A percentile compares a stretch with the other conserved stretches of the same genome.
phyloP scores from a whole-genome alignment of 2,113 vertebrate species.

The Falco punctatus region DNA sequence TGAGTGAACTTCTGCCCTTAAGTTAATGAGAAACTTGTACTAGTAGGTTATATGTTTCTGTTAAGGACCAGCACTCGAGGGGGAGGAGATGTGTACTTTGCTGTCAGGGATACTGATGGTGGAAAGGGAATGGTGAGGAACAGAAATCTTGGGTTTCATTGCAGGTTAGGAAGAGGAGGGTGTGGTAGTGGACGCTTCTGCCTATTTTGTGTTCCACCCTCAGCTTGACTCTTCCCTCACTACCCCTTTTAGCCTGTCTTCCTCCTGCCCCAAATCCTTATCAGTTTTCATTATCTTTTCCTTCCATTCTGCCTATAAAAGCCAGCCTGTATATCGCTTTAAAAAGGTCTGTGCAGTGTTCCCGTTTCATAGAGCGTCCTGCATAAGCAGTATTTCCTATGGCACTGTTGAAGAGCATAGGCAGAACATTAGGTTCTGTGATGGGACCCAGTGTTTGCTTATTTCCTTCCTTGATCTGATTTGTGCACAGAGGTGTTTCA shows the following conservation, averaged over 20 bases:
- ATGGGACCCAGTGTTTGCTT: rapidly evolving
- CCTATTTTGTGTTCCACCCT: background rate
- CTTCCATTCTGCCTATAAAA: background rate
- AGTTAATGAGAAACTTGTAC: background rate
- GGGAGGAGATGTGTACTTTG: background rate
- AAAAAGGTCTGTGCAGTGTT: background rate
- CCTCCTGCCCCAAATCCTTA: background rate
- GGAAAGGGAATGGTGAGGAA: background rate
- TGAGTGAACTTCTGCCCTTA: background rate
- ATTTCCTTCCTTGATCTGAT: background rate
- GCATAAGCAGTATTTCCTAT: background rate
- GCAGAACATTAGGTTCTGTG: background rate
- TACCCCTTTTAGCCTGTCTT: background rate
- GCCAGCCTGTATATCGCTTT: background rate
- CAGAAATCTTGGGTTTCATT: background rate
- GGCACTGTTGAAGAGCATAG: background rate
- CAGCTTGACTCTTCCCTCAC: background rate
- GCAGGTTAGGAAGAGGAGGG: background rate
- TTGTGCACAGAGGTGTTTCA: background rate
- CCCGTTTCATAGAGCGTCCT: background rate
- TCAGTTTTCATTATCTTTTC: background rate
- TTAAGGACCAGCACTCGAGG: background rate
- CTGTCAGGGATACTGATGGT: background rate
- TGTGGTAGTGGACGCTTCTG: background rate
- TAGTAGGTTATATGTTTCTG: background rate